phyloP scores from a whole-genome alignment of 2,888 invertebrate species.

The Electrophaes corylata region DNA sequence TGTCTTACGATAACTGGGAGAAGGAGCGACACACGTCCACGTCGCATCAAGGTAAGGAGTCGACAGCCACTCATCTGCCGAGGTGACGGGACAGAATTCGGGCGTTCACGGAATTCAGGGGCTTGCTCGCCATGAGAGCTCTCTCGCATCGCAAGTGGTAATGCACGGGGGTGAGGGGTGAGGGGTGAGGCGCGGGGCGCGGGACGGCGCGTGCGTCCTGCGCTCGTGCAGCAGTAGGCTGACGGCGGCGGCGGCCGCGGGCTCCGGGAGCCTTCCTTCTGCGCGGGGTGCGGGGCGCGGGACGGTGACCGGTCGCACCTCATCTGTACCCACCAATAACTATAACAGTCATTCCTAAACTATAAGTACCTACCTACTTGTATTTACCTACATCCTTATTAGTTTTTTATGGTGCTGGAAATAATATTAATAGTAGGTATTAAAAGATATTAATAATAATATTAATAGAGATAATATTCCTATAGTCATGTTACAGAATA shows the following conservation, averaged over 20 bases:
- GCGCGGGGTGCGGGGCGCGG: conserved; percentile 40
- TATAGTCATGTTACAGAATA: no score
- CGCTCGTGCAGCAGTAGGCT: conserved; percentile 58
- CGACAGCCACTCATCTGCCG: neutral
- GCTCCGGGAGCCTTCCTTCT: no score
- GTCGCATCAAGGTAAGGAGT: neutral
- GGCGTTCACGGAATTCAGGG: neutral
- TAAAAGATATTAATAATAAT: no score
- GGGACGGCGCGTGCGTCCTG: conserved; percentile 53
- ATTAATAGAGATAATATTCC: no score
- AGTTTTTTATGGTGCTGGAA: no score
- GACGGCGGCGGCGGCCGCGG: conserved; percentile 33
- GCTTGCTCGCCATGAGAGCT: neutral
- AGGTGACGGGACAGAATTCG: conserved; percentile 1
- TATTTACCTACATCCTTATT: no score
- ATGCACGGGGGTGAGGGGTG: neutral
- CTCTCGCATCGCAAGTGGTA: conserved; percentile 1
- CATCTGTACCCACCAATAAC: conserved; percentile 27
- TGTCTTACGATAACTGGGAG: no score
- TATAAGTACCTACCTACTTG: no score
- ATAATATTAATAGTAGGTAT: no score
- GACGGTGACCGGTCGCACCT: conserved; percentile 34
- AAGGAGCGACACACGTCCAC: neutral
- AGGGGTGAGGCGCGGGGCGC: conserved; percentile 32
- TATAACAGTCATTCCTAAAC: conserved; percentile 46